phyloP scores from a whole-genome alignment of 2,888 invertebrate species.

The Cepaea hortensis region DNA sequence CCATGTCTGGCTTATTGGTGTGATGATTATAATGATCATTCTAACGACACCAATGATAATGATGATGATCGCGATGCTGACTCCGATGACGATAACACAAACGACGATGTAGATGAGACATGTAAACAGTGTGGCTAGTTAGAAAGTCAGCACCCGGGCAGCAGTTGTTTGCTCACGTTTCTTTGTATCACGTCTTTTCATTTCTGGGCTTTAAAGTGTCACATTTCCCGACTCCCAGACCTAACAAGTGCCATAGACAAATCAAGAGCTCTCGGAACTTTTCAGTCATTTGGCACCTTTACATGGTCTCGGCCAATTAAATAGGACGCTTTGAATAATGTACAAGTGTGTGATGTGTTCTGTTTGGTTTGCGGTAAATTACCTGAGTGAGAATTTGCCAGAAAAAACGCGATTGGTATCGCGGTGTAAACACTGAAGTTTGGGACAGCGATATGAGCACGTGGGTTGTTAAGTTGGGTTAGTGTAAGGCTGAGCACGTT shows the following conservation, averaged over 20 bases:
- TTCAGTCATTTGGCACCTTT: not conserved
- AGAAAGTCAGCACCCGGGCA: no score
- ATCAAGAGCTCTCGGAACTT: not conserved
- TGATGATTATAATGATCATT: no score
- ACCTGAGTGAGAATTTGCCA: not conserved
- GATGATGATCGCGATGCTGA: no score
- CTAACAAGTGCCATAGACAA: not conserved
- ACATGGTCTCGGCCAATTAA: not conserved
- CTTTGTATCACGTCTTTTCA: not conserved
- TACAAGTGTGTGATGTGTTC: not conserved
- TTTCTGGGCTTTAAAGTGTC: not conserved
- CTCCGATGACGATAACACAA: no score
- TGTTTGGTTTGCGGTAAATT: constrained; percentile 3
- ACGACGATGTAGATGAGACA: no score
- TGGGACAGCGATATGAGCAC: not conserved
- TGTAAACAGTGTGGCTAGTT: no score
- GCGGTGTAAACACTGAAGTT: not conserved
- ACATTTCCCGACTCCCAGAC: not conserved
- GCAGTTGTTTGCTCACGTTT: not conserved
- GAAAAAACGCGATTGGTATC: not conserved
- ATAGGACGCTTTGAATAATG: not conserved
- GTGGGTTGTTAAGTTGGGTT: not conserved
- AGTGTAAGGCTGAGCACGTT: not conserved
- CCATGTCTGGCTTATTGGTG: no score
- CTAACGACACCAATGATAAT: no score